Evolutionary conservation across 2,797 vertebrate genomes (phyloP).

Genomic region (Valencia hispanica): DNA sequence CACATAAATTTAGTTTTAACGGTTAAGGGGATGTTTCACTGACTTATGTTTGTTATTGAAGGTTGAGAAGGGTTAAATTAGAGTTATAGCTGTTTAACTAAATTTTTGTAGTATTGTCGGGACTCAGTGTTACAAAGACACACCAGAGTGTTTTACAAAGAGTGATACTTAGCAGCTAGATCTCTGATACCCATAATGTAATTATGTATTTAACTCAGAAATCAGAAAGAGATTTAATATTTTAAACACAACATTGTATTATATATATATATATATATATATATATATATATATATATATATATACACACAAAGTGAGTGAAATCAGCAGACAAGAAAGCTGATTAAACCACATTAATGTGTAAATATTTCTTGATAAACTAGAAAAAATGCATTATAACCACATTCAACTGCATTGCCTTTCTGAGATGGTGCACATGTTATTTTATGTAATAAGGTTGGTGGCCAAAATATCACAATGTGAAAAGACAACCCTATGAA

Average conservation of each 20-base stretch:
- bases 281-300: too few species aligned
- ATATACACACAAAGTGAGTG: too few species aligned
- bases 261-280: not conserved
- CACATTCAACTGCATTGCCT: too few species aligned
- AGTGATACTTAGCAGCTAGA: not conserved
- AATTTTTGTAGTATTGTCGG: not conserved
- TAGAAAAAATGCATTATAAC: too few species aligned
- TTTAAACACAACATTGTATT: not conserved
- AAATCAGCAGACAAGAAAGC: too few species aligned
- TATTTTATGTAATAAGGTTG: too few species aligned
- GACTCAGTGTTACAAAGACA: not conserved
- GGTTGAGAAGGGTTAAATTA: conserved; percentile 1
- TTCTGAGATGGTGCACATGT: too few species aligned
- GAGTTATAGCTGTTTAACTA: not conserved
- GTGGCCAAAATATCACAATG: not conserved
- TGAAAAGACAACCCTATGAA: not conserved
- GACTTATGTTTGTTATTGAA: not conserved
- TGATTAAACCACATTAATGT: too few species aligned
- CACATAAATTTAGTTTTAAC: not conserved
- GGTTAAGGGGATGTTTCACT: not conserved
- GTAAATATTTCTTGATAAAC: too few species aligned
- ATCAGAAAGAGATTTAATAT: not conserved
- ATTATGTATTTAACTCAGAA: not conserved
- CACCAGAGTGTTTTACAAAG: not conserved
- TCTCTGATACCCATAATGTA: not conserved